Conservation (phyloP, 1,140 invertebrate species). For the Drosophila burlai region DNA sequence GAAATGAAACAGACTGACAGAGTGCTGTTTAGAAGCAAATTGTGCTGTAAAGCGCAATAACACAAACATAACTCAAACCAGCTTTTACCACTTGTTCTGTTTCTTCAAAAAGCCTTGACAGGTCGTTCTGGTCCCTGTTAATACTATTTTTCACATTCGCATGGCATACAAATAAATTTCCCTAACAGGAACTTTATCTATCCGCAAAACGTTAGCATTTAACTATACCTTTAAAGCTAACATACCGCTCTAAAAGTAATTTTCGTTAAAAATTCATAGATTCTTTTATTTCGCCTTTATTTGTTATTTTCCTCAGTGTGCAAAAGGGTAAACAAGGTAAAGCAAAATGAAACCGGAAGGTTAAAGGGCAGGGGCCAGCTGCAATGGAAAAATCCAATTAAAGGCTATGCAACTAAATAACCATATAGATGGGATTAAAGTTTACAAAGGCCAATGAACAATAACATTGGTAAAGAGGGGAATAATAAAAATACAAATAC, state of each 20-base stretch:
- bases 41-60: not conserved
- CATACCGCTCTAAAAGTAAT: not conserved
- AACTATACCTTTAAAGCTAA: not conserved
- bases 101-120: not conserved
- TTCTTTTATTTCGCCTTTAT: not conserved
- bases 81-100: too few species aligned
- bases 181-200: not conserved
- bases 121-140: not conserved
- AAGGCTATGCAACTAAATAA: slow-evolving; percentile 35
- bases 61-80: too few species aligned
- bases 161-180: not conserved
- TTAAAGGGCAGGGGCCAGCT: slow-evolving; percentile 24
- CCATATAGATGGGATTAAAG: slow-evolving; percentile 70
- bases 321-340: slow-evolving; percentile 23
- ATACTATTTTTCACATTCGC: too few species aligned
- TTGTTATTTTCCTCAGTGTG: not conserved
- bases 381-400: slow-evolving; percentile 38
- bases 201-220: not conserved
- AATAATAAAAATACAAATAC: not conserved
- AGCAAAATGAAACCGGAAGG: slow-evolving; percentile 15
- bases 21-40: not conserved
- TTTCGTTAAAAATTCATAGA: not conserved
- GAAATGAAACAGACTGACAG: too few species aligned
- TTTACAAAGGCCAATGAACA: slow-evolving; percentile 22
- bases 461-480: slow-evolving; percentile 6